These are phyloP conservation scores for Chaetodon trifasciatus DNA, from an alignment of 2,797 vertebrate species.

Conservation along the genomic window DNA sequence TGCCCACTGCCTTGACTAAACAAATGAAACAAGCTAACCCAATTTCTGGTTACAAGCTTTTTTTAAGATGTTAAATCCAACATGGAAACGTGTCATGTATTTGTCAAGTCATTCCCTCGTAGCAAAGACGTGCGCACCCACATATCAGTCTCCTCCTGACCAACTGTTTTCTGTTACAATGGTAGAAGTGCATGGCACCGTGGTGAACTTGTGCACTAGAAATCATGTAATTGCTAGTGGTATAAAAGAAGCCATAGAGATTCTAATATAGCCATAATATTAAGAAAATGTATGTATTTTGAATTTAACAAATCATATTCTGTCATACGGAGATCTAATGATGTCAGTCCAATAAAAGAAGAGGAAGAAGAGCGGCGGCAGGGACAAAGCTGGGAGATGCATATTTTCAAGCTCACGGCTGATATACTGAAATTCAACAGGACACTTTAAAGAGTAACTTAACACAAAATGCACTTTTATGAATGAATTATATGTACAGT, in stretches of 20 bases:
- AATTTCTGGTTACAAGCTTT: slow-evolving; percentile 29
- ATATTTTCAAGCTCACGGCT: background rate
- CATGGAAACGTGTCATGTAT: slow-evolving; percentile 28
- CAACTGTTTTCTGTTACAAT: slow-evolving; percentile 25
- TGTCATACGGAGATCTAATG: slow-evolving; percentile 54
- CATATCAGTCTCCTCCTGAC: slow-evolving; percentile 17
- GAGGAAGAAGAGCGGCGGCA: slow-evolving; percentile 17
- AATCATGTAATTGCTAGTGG: slow-evolving; percentile 54
- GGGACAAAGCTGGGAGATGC: background rate
- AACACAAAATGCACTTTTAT: slow-evolving; percentile 8
- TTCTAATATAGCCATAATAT: slow-evolving; percentile 75
- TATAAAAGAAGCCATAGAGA: slow-evolving; percentile 75
- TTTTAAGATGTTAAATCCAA: slow-evolving; percentile 29
- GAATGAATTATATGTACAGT: background rate
- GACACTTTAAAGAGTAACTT: slow-evolving; percentile 32
- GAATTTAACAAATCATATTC: slow-evolving; percentile 57
- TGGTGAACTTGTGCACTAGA: slow-evolving; percentile 69
- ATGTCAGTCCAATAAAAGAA: slow-evolving; percentile 63
- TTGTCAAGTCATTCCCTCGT: slow-evolving; percentile 31
- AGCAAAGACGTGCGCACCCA: slow-evolving; percentile 13
- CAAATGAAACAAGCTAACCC: slow-evolving; percentile 33
- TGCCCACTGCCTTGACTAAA: slow-evolving; percentile 79
- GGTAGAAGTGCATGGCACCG: slow-evolving; percentile 69
- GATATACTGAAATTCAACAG: background rate
- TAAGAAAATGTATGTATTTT: slow-evolving; percentile 64